A percentile compares a stretch with the other conserved stretches of the same genome.
These are phyloP conservation scores for Torymus tubicola DNA, from an alignment of 2,888 invertebrate species.

Conservation along the genomic window DNA sequence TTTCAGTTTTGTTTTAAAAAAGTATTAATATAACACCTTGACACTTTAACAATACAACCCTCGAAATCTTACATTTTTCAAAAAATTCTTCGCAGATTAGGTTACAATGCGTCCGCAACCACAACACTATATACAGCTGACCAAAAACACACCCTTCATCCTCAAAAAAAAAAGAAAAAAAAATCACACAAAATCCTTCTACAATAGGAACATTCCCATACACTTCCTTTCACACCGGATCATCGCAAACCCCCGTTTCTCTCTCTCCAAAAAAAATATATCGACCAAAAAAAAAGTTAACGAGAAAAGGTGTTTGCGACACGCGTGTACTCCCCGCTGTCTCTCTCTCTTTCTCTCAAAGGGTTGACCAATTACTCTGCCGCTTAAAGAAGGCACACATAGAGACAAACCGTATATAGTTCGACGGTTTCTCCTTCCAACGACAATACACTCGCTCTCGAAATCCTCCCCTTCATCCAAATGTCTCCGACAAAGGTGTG, in stretches of 20 bases:
- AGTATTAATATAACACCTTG: too few species aligned
- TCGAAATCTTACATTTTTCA: too few species aligned
- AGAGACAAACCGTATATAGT: background rate
- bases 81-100: too few species aligned
- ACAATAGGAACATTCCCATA: too few species aligned
- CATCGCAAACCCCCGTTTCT: background rate
- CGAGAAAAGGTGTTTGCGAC: background rate
- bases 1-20: too few species aligned
- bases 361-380: conserved; percentile 38
- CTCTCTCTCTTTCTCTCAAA: conserved; percentile 1
- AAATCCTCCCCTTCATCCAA: conserved; percentile 16
- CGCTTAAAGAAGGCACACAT: conserved; percentile 20
- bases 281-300: background rate
- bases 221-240: background rate
- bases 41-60: too few species aligned
- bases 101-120: too few species aligned
- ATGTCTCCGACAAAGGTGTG: conserved; percentile 35
- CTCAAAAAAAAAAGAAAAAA: too few species aligned
- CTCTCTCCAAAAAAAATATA: background rate
- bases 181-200: too few species aligned
- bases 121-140: too few species aligned
- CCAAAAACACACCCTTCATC: too few species aligned
- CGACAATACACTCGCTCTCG: conserved; percentile 15
- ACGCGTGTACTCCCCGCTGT: background rate
- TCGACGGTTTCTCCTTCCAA: background rate